phyloP scores from a whole-genome alignment of 1,140 invertebrate species.

The Scylla paramamosain region DNA sequence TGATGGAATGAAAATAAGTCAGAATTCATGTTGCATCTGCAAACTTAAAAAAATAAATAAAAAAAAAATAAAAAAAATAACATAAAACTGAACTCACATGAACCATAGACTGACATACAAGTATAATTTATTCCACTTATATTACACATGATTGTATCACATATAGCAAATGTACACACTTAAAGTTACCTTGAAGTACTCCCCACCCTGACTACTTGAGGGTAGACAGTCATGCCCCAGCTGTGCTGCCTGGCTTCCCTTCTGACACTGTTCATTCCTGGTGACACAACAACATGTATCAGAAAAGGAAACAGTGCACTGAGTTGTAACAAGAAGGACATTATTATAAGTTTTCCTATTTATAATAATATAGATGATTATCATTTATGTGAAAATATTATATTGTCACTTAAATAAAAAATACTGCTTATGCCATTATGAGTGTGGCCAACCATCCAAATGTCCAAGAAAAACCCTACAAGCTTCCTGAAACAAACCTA shows the following conservation, averaged over 20 bases:
- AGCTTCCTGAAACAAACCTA: no score
- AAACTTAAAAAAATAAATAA: not conserved
- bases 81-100: not conserved
- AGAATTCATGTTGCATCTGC: not conserved
- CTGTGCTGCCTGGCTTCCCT: constrained; percentile 82
- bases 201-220: constrained; percentile 78
- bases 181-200: constrained; percentile 79
- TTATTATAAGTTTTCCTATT: not conserved
- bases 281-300: constrained; percentile 63
- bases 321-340: not conserved
- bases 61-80: not conserved
- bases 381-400: no score
- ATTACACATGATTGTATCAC: no score
- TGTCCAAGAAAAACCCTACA: no score
- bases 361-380: no score
- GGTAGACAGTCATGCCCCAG: constrained; percentile 80
- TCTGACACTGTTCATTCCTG: constrained; percentile 80
- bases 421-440: no score
- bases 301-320: constrained; percentile 10
- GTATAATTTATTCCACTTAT: not conserved
- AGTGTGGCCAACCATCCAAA: no score
- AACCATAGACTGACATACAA: not conserved
- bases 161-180: not conserved
- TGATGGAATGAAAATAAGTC: not conserved
- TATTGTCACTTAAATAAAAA: no score